Evolutionary conservation across 2,888 invertebrate genomes (phyloP).

Genomic region (Cremastinae sp.): DNA sequence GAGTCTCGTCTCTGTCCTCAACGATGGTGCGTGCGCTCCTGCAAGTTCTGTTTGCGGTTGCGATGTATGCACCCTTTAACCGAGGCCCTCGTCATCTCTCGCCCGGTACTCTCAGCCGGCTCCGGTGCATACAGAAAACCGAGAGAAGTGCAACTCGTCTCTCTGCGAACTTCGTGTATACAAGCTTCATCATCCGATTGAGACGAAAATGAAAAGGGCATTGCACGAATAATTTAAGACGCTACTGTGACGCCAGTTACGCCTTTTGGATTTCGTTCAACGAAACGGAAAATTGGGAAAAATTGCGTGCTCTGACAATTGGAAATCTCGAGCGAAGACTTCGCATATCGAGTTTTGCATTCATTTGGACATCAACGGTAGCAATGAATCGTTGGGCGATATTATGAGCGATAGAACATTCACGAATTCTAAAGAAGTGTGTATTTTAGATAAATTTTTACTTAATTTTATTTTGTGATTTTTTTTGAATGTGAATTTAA

Average conservation of each 20-base stretch:
- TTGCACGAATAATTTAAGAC: conserved; percentile 1
- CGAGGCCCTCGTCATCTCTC: conserved; percentile 45
- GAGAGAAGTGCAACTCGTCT: conserved; percentile 54
- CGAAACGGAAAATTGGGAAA: background rate
- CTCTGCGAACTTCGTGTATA: conserved; percentile 32
- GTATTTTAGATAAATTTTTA: no score
- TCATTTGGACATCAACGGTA: conserved; percentile 1
- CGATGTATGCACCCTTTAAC: conserved; percentile 77
- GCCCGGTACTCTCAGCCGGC: conserved; percentile 34
- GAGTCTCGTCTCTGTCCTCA: conserved; percentile 50
- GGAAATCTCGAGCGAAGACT: conserved; percentile 24
- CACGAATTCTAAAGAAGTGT: no score
- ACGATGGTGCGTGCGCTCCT: conserved; percentile 55
- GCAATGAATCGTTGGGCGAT: conserved; percentile 38
- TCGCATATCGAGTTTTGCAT: conserved; percentile 26
- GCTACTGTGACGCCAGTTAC: background rate
- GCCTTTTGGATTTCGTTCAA: no score
- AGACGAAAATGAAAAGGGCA: conserved; percentile 12
- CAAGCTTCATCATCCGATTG: conserved; percentile 3
- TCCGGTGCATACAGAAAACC: conserved; percentile 39
- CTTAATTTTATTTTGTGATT: no score
- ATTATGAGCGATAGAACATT: conserved; percentile 35
- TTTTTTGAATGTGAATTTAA: no score
- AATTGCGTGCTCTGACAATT: conserved; percentile 37
- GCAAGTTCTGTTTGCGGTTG: conserved; percentile 70